Evolutionary conservation across 2,888 invertebrate species (phyloP).

Genomic region (Melangyna quadrimaculata): DNA sequence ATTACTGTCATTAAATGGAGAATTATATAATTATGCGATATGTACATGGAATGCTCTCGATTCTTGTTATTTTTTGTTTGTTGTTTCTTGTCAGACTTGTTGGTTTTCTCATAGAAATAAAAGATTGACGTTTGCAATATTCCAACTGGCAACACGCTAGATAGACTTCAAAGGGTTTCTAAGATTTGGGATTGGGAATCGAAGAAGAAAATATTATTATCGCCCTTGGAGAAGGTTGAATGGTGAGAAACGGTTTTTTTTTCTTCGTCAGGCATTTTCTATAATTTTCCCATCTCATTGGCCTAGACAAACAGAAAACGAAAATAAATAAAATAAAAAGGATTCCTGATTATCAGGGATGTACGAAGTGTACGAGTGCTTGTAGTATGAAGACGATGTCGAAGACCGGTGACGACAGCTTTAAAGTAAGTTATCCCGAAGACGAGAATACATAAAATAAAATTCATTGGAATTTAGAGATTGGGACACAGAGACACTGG

Average conservation of each 20-base stretch:
- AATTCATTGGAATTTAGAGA: conserved; percentile 60
- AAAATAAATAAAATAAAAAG: conserved; percentile 47
- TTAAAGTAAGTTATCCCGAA: conserved; percentile 60
- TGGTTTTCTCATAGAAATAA: conserved; percentile 57
- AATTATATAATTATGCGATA: conserved; percentile 72
- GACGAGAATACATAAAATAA: conserved; percentile 46
- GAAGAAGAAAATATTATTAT: conserved; percentile 48
- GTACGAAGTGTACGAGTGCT: background rate
- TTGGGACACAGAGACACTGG: conserved; percentile 16
- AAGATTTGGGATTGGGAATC: background rate
- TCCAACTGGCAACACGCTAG: conserved; percentile 59
- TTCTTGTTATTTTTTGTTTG: background rate
- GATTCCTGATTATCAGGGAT: conserved; percentile 41
- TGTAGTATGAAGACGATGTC: background rate
- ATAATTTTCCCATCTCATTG: conserved; percentile 54
- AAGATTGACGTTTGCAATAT: conserved; percentile 66
- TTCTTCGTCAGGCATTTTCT: conserved; percentile 2
- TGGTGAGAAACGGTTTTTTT: conserved; percentile 60
- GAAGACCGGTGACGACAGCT: conserved; percentile 21
- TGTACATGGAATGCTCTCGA: conserved; percentile 69
- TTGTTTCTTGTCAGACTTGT: conserved; percentile 53
- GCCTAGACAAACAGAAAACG: background rate
- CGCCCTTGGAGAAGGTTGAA: conserved; percentile 70
- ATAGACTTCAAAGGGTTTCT: conserved; percentile 26
- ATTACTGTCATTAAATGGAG: conserved; percentile 72